Base-by-base conservation (phyloP, 2,888 invertebrate species). In the Eristalinus sepulchralis region DNA sequence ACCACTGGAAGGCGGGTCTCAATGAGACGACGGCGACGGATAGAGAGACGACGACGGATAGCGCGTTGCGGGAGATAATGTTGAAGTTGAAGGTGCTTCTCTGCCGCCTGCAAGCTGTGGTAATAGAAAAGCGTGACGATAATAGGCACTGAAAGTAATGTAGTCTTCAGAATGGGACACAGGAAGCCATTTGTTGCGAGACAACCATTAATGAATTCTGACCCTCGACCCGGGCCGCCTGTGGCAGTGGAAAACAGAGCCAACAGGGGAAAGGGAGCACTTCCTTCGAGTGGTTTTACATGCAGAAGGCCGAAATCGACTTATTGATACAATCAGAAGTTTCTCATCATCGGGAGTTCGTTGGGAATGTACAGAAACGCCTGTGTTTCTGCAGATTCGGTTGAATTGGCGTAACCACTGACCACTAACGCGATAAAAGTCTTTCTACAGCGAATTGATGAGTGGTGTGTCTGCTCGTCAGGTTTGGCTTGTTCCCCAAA, bases 61-160 rank as follows among this genome's bases (percentile, higher is more conserved):
- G n/a, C 47, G 47, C n/a, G 47, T 47, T 47, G 36, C 10, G 22
- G 53, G 78, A n/a, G 39, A 60, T 60, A 68, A 73, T 64, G 68
- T 33, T 75, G 59, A 66, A 80, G 80, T 68, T 77, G 24, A 68
- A 78, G 77, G 77, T 63, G 60, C 55, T 63, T 36, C 55, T 59
- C n/a, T 53, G 27, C 13, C 31, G 27, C 39, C 63, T 64, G 67
- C 39, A 33, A 22, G 53, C 60, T 34, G 33, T 27, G 67, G 67
- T 81, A 85, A 83, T 85, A 63, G 81, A 68, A 85, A 85, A 85
- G 84, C 84, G 84, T 85, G 84, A 81, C 81, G 68, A 77, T 81
- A 85, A 81, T 85, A 85, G 84, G 84, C 84, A 77, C 72, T 85
- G 84, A 85, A 85, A 84, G 80, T 84, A 79, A 85, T 85, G 76